Conservation (phyloP, 1,140 invertebrate species). For the Drosophila ficusphila region DNA sequence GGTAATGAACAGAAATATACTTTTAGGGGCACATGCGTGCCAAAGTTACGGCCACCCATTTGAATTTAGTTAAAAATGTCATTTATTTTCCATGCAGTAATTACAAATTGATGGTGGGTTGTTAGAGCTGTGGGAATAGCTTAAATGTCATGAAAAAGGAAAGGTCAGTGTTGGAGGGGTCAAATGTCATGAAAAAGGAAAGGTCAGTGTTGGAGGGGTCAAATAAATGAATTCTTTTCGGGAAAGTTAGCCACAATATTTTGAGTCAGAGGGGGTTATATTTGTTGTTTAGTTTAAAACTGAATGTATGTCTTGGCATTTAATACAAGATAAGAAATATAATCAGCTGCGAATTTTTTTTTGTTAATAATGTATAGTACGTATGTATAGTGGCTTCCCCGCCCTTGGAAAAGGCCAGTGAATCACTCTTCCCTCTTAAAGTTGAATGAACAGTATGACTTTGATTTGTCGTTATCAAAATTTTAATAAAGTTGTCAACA, state of each 20-base stretch:
- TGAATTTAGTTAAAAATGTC: slow-evolving; percentile 2
- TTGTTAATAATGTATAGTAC: too few relatives aligned
- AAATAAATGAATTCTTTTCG: neutral
- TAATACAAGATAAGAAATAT: too few relatives aligned
- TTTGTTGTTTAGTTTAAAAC: too few relatives aligned
- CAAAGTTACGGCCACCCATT: neutral
- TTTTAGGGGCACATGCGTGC: neutral
- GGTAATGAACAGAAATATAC: slow-evolving; percentile 14
- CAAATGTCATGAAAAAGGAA: neutral
- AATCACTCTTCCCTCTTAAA: neutral
- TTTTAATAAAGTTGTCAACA: neutral
- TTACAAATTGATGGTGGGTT: neutral
- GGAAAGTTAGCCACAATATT: neutral
- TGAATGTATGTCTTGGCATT: too few relatives aligned
- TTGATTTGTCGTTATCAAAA: neutral
- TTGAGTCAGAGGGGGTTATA: too few relatives aligned
- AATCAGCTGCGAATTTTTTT: too few relatives aligned
- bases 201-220: neutral
- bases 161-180: neutral
- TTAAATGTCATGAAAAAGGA: neutral
- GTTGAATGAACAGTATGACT: neutral
- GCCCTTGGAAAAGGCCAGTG: neutral
- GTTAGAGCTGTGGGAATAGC: too few relatives aligned
- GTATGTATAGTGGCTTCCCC: neutral
- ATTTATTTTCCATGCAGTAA: neutral